Conservation (phyloP, 2,113 vertebrate species). For the Panurus biarmicus region DNA sequence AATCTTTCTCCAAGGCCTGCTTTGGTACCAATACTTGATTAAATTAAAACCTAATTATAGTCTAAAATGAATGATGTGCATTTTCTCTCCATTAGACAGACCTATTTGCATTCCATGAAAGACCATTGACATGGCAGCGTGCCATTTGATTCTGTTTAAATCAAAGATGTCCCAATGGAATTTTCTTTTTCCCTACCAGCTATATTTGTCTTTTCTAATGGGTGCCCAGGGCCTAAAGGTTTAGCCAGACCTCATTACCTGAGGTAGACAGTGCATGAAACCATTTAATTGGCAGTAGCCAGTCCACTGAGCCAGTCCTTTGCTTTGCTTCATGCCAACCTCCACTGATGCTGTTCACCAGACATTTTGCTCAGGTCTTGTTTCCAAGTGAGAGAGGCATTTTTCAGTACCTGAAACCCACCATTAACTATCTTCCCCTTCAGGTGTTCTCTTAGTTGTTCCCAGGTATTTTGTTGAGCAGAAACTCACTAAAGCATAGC, state of each 20-base stretch:
- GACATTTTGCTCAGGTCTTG: slow-evolving; percentile 1
- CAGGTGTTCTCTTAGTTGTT: slow-evolving; percentile 18
- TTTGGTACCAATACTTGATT: slow-evolving; percentile 48
- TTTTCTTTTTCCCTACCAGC: not conserved
- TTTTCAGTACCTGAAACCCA: slow-evolving; percentile 23
- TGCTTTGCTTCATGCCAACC: not conserved
- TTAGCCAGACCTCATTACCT: slow-evolving; percentile 47
- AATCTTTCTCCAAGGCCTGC: slow-evolving; percentile 45
- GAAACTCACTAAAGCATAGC: slow-evolving; percentile 43
- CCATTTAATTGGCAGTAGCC: not conserved
- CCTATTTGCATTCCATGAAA: slow-evolving; percentile 44
- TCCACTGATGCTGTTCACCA: not conserved
- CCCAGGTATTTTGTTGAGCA: slow-evolving; percentile 29
- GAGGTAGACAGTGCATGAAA: slow-evolving; percentile 1
- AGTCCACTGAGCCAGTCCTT: slow-evolving; percentile 1
- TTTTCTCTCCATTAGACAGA: slow-evolving; percentile 19
- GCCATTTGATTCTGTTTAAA: slow-evolving; percentile 26
- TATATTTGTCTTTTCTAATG: not conserved
- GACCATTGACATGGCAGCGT: not conserved
- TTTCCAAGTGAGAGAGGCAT: not conserved
- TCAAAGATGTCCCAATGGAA: not conserved
- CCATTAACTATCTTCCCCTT: slow-evolving; percentile 19
- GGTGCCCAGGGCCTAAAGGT: slow-evolving; percentile 9
- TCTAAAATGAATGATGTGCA: slow-evolving; percentile 45
- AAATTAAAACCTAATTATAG: slow-evolving; percentile 64